Base-by-base conservation (phyloP, 1,140 invertebrate species). In the Euwallacea fornicatus region DNA sequence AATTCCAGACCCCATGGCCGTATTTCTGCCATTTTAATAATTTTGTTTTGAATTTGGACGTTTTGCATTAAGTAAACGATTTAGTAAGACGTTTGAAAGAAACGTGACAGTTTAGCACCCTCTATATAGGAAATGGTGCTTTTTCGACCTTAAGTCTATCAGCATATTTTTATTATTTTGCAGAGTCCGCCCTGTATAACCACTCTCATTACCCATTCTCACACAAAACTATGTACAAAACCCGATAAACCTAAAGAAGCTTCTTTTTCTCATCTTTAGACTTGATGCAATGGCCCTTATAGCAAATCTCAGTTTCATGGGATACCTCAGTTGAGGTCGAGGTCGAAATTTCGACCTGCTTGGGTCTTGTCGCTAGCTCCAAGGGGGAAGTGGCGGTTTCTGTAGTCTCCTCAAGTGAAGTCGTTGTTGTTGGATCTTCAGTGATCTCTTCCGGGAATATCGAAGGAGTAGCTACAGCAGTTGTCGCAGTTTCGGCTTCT, bases 271-370 rank as follows among this genome's bases (percentile, higher is more conserved):
- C 54, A 21, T 81, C 78, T 74, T 83, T 89, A 7, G 90, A 91
- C 83, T 93, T 92, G 62, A 93, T 88, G 79, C 92, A 94, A 74
- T 89, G 88, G 15, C 92, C 92, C 77, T 90, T 88, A 78, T 91
- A 94, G 76, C 92, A 94, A 58, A 94, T 94, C 83, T 94, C 92
- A 15, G 91, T 93, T 86, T 93, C 91, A 71, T 93, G 89, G 7
- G 91, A 92, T 43, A 93, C 85, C 82, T 92, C 90, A 0, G 90
- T 91, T 0, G 91, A 91, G 59, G 91, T 91, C 0, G 91, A 92
- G 56, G 91, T 91, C 0, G 91, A 92, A 82, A 85, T 73, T 56
- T 77, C 72, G 53, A 69, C 74, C 71, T 53, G 55, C 33, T 60
- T 63, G 7, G 42, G n/a, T 65, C 69, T 4, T 15, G 15, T 7